Percentiles rank a stretch among this genome's conserved stretches.
Conservation (phyloP, 1,140 invertebrate genomes). For the Protaetia brevitarsis region DNA sequence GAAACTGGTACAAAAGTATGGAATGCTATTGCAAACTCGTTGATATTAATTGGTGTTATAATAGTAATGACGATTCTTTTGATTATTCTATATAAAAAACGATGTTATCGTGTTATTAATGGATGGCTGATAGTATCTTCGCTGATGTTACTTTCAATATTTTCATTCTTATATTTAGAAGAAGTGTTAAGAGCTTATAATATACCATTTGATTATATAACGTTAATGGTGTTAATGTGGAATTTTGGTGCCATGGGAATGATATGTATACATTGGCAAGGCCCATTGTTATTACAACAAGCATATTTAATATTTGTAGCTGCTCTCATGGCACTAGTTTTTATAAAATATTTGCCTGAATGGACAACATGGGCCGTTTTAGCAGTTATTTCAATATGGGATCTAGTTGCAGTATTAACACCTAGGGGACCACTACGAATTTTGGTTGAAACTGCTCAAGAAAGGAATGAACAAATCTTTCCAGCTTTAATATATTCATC, state of each 20-base stretch:
- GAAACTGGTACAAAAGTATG: conserved; percentile 87
- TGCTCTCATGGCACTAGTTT: conserved; percentile 97
- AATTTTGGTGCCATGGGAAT: conserved; percentile 98
- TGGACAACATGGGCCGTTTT: conserved; percentile 98
- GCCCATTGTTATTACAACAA: conserved; percentile 90
- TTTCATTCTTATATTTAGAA: conserved; percentile 92
- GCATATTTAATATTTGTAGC: conserved; percentile 96
- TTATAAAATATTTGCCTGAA: conserved; percentile 98
- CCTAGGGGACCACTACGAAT: conserved; percentile 95
- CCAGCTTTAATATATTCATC: conserved; percentile 98
- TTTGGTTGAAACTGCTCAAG: conserved; percentile 97
- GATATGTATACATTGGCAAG: conserved; percentile 98
- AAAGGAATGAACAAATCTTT: conserved; percentile 98
- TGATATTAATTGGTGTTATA: conserved; percentile 90
- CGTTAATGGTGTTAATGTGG: conserved; percentile 87
- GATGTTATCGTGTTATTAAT: conserved; percentile 92
- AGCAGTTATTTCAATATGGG: conserved; percentile 97
- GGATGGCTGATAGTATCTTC: conserved; percentile 96
- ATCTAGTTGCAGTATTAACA: conserved; percentile 95
- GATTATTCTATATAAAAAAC: conserved; percentile 92
- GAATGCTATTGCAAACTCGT: conserved; percentile 94
- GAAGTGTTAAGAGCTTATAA: conserved; percentile 92
- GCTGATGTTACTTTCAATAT: conserved; percentile 90
- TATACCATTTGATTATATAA: conserved; percentile 93
- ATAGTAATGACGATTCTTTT: conserved; percentile 93